phyloP scores from a whole-genome alignment of 2,888 invertebrate genomes.

The Coenonympha glycerion region DNA sequence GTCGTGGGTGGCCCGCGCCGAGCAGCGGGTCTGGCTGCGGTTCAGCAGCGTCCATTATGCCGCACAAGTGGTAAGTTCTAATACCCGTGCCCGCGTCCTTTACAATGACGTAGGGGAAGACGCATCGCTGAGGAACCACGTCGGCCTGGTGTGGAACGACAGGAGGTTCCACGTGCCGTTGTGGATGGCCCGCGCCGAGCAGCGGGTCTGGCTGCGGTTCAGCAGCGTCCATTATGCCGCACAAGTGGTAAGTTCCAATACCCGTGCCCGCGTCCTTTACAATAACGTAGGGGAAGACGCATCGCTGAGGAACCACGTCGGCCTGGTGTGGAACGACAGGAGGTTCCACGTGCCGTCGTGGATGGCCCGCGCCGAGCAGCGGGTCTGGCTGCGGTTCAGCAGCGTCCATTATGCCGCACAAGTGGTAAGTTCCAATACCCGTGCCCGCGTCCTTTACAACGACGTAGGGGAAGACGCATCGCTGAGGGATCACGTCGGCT shows the following conservation, averaged over 20 bases:
- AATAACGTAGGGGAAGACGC: constrained; percentile 93
- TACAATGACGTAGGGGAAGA: constrained; percentile 95
- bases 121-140: constrained; percentile 86
- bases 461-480: constrained; percentile 89
- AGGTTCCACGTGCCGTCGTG: constrained; percentile 86
- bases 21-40: constrained; percentile 85
- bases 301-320: constrained; percentile 90
- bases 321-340: constrained; percentile 97
- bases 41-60: constrained; percentile 96
- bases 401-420: constrained; percentile 94
- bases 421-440: constrained; percentile 93
- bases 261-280: constrained; percentile 97
- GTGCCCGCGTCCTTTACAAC: constrained; percentile 97
- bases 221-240: constrained; percentile 95
- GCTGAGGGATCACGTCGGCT: constrained; percentile 93
- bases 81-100: constrained; percentile 99
- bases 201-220: constrained; percentile 89
- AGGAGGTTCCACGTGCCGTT: constrained; percentile 88
- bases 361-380: constrained; percentile 79
- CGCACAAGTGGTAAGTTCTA: constrained; percentile 87
- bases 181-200: constrained; percentile 79
- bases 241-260: constrained; percentile 91
- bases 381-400: constrained; percentile 92
- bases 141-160: constrained; percentile 98
- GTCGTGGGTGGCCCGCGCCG: constrained; percentile 79